Percentiles rank a stretch among this genome's conserved stretches.
phyloP scores from a whole-genome alignment of 2,888 invertebrate species.

The Scaptomyza polygonia region DNA sequence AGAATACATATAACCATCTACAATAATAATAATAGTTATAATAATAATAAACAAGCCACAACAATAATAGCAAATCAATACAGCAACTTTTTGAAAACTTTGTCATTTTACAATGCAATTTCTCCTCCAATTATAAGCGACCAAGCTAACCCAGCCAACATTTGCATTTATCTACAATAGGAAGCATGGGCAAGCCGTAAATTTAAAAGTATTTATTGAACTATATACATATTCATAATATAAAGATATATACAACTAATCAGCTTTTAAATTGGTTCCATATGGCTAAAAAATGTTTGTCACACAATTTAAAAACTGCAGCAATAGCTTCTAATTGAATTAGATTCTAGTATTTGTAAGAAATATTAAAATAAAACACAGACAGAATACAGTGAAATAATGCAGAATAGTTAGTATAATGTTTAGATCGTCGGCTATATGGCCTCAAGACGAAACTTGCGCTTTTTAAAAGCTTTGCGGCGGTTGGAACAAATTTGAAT shows the following conservation, averaged over 20 bases:
- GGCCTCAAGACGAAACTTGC: slow-evolving; percentile 21
- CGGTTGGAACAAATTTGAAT: slow-evolving; percentile 17
- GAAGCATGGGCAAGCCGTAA: slow-evolving; percentile 39
- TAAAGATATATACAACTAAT: slow-evolving; percentile 24
- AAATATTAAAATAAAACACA: slow-evolving; percentile 28
- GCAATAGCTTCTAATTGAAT: slow-evolving; percentile 56
- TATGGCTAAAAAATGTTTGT: slow-evolving; percentile 24
- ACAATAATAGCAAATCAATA: slow-evolving; percentile 15
- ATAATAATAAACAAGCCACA: slow-evolving; percentile 29
- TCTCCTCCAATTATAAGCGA: slow-evolving; percentile 43
- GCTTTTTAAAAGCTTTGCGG: slow-evolving; percentile 61
- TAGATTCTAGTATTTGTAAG: slow-evolving; percentile 54
- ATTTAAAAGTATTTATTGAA: slow-evolving; percentile 67
- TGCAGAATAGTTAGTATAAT: slow-evolving; percentile 36
- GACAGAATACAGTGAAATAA: slow-evolving; percentile 28
- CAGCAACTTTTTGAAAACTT: slow-evolving; percentile 21
- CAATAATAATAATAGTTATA: slow-evolving; percentile 19
- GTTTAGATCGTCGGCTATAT: slow-evolving; percentile 22
- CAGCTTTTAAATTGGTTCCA: slow-evolving; percentile 42
- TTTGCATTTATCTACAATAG: slow-evolving; percentile 72
- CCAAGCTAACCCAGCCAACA: slow-evolving; percentile 71
- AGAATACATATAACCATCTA: slow-evolving; percentile 17
- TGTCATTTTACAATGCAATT: slow-evolving; percentile 46
- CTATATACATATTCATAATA: slow-evolving; percentile 30
- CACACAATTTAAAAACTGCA: slow-evolving; percentile 30